phyloP scores from a whole-genome alignment of 2,113 vertebrate genomes.

The Trichomycterus rosablanca region DNA sequence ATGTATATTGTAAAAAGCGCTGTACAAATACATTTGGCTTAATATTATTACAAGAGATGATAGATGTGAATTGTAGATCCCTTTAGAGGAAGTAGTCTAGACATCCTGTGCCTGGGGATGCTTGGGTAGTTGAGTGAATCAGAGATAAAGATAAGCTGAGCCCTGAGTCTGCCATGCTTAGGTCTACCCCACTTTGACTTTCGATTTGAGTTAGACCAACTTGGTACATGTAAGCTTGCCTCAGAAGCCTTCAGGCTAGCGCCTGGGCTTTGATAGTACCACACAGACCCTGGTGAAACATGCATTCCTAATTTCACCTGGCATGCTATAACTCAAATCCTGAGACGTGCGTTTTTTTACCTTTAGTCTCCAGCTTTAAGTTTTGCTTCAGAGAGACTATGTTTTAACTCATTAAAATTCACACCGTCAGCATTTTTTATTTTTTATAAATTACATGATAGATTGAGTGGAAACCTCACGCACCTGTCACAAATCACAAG shows the following conservation, averaged over 20 bases:
- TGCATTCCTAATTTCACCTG: slow-evolving; percentile 39
- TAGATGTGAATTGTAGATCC: not conserved
- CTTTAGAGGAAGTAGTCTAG: slow-evolving; percentile 14
- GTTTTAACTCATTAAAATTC: slow-evolving; percentile 70
- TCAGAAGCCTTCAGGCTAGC: slow-evolving; percentile 26
- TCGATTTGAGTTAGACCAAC: slow-evolving; percentile 32
- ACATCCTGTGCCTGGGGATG: slow-evolving; percentile 21
- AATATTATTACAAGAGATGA: not conserved
- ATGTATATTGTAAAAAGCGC: too few species aligned
- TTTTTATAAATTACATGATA: slow-evolving; percentile 69
- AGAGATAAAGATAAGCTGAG: slow-evolving; percentile 26
- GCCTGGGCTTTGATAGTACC: slow-evolving; percentile 33
- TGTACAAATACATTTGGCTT: too few species aligned
- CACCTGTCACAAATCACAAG: slow-evolving; percentile 73
- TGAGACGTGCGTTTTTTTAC: slow-evolving; percentile 54
- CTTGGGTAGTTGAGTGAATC: slow-evolving; percentile 12
- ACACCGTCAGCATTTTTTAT: slow-evolving; percentile 71
- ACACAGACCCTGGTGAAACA: slow-evolving; percentile 20
- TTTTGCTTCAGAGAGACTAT: slow-evolving; percentile 54
- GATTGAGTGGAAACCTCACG: slow-evolving; percentile 76
- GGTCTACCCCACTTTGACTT: slow-evolving; percentile 14
- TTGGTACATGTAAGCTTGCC: slow-evolving; percentile 21
- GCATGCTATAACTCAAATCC: slow-evolving; percentile 49
- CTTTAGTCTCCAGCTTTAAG: slow-evolving; percentile 53
- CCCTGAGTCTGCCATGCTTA: slow-evolving; percentile 9